phyloP scores from a whole-genome alignment of 2,888 invertebrate species.

The Atethmia centrago region DNA sequence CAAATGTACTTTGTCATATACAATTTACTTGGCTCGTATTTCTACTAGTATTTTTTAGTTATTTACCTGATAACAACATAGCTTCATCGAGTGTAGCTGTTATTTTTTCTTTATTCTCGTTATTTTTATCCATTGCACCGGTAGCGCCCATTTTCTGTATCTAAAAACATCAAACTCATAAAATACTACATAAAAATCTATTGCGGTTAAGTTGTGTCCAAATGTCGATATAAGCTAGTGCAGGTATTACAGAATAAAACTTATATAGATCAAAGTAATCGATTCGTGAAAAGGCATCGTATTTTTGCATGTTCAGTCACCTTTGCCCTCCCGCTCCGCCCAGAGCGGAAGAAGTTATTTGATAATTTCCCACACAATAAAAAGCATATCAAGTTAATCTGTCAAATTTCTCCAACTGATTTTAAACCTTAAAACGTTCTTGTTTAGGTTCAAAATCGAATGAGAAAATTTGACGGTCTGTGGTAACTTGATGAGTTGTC shows the following conservation, averaged over 20 bases:
- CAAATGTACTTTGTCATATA: background rate
- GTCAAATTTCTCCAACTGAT: no score
- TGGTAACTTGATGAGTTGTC: no score
- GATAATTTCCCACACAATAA: no score
- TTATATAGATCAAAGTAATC: background rate
- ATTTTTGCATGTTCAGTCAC: no score
- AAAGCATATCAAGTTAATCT: no score
- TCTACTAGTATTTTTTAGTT: background rate
- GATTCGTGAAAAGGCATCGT: no score
- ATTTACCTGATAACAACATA: constrained; percentile 54
- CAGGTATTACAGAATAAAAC: background rate
- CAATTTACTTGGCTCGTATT: background rate
- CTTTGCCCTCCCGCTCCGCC: no score
- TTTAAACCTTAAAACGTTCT: no score
- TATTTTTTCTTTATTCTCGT: constrained; percentile 10
- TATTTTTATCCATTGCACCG: constrained; percentile 12
- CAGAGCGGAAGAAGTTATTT: no score
- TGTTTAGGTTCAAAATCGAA: no score
- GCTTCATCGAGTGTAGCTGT: constrained; percentile 57
- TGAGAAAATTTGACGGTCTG: no score
- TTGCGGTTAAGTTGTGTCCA: background rate
- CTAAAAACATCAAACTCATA: constrained; percentile 30
- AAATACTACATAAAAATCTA: background rate
- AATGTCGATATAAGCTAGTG: background rate
- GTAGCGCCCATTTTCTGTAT: constrained; percentile 37